Percentiles rank a stretch among this genome's conserved stretches.
phyloP scores from a whole-genome alignment of 2,888 invertebrate species.

The Tillus elongatus region DNA sequence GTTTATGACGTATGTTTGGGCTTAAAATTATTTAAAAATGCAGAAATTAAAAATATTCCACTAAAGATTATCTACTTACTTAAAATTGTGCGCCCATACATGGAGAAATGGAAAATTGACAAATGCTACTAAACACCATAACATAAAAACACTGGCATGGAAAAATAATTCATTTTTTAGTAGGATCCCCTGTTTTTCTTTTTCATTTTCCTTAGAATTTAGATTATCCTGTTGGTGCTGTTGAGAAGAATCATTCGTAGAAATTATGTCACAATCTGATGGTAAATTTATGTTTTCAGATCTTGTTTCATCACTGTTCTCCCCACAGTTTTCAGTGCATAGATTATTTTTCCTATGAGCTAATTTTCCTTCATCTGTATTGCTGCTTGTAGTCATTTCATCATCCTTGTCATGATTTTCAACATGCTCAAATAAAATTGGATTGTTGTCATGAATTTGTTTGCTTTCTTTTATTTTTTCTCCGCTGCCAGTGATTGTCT shows the following conservation, averaged over 20 bases:
- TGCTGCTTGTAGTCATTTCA: not conserved
- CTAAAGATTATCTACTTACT: constrained; percentile 46
- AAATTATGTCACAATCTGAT: no score
- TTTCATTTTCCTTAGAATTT: no score
- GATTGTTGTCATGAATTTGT: not conserved
- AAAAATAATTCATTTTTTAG: constrained; percentile 54
- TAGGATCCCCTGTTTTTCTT: no score
- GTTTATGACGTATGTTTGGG: no score
- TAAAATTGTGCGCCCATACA: constrained; percentile 73
- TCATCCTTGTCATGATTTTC: no score
- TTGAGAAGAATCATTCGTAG: no score
- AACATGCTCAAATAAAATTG: no score
- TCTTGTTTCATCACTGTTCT: constrained; percentile 11
- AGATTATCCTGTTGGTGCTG: no score
- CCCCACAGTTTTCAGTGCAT: constrained; percentile 6
- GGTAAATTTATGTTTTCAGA: no score
- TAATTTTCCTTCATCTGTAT: not conserved
- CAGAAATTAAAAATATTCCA: constrained; percentile 7
- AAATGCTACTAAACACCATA: constrained; percentile 57
- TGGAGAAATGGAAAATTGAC: constrained; percentile 63
- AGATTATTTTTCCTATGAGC: constrained; percentile 3
- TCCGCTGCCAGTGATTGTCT: no score
- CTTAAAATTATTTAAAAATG: no score
- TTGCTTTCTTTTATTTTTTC: not conserved
- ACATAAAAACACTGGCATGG: constrained; percentile 61